These are phyloP conservation scores for Polypterus bichir DNA, from an alignment of 2,113 vertebrate species.

Conservation along the genomic window DNA sequence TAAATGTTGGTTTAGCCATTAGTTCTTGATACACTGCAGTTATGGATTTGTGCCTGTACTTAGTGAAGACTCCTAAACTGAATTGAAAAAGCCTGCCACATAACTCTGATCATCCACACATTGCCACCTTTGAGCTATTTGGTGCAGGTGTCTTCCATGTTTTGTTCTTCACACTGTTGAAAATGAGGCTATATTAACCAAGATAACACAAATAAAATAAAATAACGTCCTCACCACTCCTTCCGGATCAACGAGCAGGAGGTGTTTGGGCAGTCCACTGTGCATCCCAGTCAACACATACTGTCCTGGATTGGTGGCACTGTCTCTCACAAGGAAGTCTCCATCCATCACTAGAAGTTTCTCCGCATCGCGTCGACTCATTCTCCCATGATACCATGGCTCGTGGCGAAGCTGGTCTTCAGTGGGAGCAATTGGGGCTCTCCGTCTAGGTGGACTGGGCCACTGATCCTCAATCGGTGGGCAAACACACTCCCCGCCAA, in stretches of 20 bases:
- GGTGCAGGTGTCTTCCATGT: too few species aligned
- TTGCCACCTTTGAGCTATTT: accelerated
- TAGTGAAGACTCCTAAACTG: too few species aligned
- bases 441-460: constrained; percentile 74
- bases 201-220: too few species aligned
- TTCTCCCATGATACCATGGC: constrained; percentile 87
- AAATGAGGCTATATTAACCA: too few species aligned
- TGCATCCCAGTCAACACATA: constrained; percentile 94
- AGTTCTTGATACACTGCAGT: too few species aligned
- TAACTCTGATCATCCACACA: neutral
- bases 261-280: constrained; percentile 77
- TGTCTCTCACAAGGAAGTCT: constrained; percentile 89
- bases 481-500: constrained; percentile 5
- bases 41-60: too few species aligned
- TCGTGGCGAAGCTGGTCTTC: constrained; percentile 81
- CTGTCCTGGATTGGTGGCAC: constrained; percentile 84
- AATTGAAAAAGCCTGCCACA: neutral
- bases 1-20: too few species aligned
- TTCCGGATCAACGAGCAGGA: constrained; percentile 89
- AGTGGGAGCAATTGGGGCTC: constrained; percentile 75
- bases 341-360: constrained; percentile 71
- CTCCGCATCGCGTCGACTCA: constrained; percentile 83
- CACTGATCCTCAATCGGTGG: constrained; percentile 65
- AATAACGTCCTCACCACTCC: constrained; percentile 72
- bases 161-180: too few species aligned